Base-by-base conservation (phyloP, 2,888 invertebrate species). In the Biston betularia region DNA sequence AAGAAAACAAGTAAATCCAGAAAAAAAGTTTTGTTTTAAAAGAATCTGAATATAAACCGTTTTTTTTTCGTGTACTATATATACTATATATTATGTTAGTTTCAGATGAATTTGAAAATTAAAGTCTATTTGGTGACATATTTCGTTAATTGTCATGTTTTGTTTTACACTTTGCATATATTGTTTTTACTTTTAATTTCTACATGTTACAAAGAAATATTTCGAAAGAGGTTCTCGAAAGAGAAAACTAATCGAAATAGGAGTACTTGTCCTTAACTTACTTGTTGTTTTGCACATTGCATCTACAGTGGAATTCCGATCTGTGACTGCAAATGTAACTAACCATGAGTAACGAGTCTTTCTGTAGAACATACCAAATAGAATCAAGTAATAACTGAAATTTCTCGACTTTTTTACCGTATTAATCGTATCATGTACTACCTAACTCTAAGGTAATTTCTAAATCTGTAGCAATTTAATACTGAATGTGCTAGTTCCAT, bases 401-500 rank as follows among this genome's bases (percentile, higher is more conserved):
- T 57, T 53, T 67, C 65, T 68, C 63, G 65, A 72, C 68, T 69
- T 70, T 70, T 82, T 82, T 82, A 82, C 79, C 70, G 77, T 88
- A 86, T 83, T 83, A 78, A 76, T 87, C 79, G 81, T 85, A 81
- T 84, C 79, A 79, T 82, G 74, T 86, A 82, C 24, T 86, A 82
- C 75, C 64, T 77, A 79, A 75, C 66, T 81, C 68, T 87, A 87
- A 87, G 85, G 80, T 86, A 82, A 85, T 84, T 54, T 87, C 81
- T 87, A 86, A 89, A 79, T 89, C 80, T 83, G 84, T 90, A 90
- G 90, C 77, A 76, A 83, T 82, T 85, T 82, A 85, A 83, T 83
- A 88, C 82, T 90, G 82, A 88, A 89, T 89, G 87, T 89, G 89
- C 88, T 89, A 89, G 89, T 81, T 89, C 85, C 86, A 88, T 88